Conservation (phyloP, 2,797 vertebrate species). For the Leptodactylus fallax region DNA sequence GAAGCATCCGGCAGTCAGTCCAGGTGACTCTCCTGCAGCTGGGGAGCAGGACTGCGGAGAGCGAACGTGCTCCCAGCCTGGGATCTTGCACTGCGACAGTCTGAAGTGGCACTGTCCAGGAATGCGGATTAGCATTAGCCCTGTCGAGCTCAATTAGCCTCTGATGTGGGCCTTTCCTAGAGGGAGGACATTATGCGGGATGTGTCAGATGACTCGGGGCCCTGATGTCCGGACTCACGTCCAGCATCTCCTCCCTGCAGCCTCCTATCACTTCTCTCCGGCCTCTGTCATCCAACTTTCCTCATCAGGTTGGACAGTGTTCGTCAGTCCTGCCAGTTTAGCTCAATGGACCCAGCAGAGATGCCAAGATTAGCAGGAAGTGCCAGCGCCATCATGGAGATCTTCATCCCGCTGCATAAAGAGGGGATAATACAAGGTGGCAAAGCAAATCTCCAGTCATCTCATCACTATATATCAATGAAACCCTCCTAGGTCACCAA, state of each 20-base stretch:
- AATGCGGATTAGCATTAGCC: conserved; percentile 9
- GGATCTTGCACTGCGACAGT: not conserved
- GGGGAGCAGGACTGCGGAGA: not conserved
- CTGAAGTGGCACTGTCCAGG: not conserved
- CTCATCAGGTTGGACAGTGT: conserved; percentile 34
- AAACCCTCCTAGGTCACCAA: not conserved
- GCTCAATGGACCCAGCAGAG: not conserved
- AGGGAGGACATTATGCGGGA: conserved; percentile 40
- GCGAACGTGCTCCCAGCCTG: not conserved
- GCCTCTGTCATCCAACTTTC: not conserved
- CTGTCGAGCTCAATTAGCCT: conserved; percentile 35
- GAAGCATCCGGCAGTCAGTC: not conserved
- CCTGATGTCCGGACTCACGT: not conserved
- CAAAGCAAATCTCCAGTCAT: not conserved
- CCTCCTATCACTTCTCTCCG: conserved; percentile 3
- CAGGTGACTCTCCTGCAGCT: not conserved
- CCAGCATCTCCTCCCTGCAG: not conserved
- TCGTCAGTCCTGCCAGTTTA: conserved; percentile 39
- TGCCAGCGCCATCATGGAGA: conserved; percentile 8
- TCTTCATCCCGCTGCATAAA: not conserved
- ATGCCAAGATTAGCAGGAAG: not conserved
- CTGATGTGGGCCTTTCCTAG: conserved; percentile 11
- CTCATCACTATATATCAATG: not conserved
- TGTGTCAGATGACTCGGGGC: conserved; percentile 23
- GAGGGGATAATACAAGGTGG: not conserved